Evolutionary conservation across 2,888 invertebrate species (phyloP).

Genomic region (Muscina levida): DNA sequence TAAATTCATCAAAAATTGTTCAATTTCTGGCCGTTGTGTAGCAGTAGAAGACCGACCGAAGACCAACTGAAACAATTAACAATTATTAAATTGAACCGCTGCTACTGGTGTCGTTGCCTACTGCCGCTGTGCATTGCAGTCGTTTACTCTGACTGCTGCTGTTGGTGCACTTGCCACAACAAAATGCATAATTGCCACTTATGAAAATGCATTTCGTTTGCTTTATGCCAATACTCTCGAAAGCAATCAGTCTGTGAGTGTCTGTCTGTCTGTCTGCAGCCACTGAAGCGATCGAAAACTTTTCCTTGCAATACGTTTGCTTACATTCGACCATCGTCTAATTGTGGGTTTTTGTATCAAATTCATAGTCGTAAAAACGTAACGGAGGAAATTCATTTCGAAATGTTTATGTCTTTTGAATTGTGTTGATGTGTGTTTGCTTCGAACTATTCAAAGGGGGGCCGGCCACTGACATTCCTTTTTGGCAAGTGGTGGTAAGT

Average conservation of each 20-base stretch:
- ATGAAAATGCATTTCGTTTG: conserved; percentile 55
- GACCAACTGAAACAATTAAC: conserved; percentile 7
- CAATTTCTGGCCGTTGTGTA: conserved; percentile 61
- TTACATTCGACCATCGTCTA: conserved; percentile 47
- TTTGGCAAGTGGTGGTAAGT: conserved; percentile 1
- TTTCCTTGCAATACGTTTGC: too few relatives aligned
- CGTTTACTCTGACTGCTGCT: too few relatives aligned
- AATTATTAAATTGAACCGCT: conserved; percentile 43
- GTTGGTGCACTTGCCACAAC: conserved; percentile 63
- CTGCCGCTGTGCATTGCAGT: too few relatives aligned
- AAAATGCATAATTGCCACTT: conserved; percentile 77
- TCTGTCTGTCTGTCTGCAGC: not conserved
- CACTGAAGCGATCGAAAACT: not conserved
- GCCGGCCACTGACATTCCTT: conserved; percentile 42
- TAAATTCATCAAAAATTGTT: conserved; percentile 69
- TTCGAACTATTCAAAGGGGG: conserved; percentile 10
- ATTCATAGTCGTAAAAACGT: conserved; percentile 43
- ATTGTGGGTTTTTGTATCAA: conserved; percentile 62
- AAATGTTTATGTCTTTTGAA: conserved; percentile 50
- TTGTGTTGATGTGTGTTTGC: conserved; percentile 42
- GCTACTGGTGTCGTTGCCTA: conserved; percentile 19
- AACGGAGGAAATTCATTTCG: conserved; percentile 54
- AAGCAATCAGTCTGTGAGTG: conserved; percentile 24
- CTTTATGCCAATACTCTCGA: conserved; percentile 1
- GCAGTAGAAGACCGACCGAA: conserved; percentile 42